These are phyloP conservation scores for Polydrusus cervinus DNA, from an alignment of 2,888 invertebrate genomes.

Conservation along the genomic window DNA sequence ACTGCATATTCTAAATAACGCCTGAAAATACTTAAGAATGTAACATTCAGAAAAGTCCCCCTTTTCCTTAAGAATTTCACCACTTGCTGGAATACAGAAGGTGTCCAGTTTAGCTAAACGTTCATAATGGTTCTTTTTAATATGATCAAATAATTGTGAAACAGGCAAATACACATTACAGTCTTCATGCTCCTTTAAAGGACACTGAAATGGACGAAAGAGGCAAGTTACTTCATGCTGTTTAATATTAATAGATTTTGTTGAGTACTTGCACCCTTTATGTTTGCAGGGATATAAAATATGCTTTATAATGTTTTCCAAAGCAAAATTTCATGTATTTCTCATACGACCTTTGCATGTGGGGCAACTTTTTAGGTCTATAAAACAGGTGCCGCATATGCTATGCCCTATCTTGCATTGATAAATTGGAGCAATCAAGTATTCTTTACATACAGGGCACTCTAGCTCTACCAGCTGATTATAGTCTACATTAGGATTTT, in stretches of 20 bases:
- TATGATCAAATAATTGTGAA: constrained; percentile 71
- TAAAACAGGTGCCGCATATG: constrained; percentile 64
- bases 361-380: constrained; percentile 61
- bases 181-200: constrained; percentile 56
- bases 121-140: constrained; percentile 71
- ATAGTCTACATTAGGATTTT: constrained; percentile 23
- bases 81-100: constrained; percentile 56
- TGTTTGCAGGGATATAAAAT: constrained; percentile 65
- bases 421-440: constrained; percentile 66
- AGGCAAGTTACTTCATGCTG: constrained; percentile 59
- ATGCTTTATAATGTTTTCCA: constrained; percentile 64
- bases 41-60: constrained; percentile 58
- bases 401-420: constrained; percentile 65
- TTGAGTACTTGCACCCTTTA: constrained; percentile 60
- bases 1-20: constrained; percentile 63
- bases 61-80: too few species aligned
- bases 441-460: constrained; percentile 67
- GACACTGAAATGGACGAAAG: constrained; percentile 58
- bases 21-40: constrained; percentile 58
- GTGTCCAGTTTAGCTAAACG: constrained; percentile 61
- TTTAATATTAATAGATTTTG: constrained; percentile 58
- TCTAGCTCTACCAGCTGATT: constrained; percentile 58
- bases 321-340: constrained; percentile 64
- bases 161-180: constrained; percentile 48
- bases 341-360: constrained; percentile 60